A percentile compares a stretch with the other conserved stretches of the same genome.
These are phyloP conservation scores for Enteromius mattozi DNA, from an alignment of 2,797 vertebrate genomes.

Conservation along the genomic window DNA sequence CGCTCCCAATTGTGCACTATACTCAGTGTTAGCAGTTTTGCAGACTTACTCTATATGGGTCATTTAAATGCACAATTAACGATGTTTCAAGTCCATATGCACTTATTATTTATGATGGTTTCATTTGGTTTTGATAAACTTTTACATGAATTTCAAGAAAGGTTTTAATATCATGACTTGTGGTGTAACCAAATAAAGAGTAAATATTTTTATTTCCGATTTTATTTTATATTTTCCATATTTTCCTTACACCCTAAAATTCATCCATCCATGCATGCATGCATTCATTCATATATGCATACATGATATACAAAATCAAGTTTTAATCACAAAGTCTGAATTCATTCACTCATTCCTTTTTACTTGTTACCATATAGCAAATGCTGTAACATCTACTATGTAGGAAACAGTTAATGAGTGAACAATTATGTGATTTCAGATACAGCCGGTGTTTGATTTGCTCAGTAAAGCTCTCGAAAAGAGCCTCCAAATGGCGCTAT, in stretches of 20 bases:
- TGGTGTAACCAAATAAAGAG: not conserved
- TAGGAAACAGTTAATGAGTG: not conserved
- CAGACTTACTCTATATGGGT: not conserved
- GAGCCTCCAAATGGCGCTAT: not conserved
- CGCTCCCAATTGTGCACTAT: not conserved
- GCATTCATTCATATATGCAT: not conserved
- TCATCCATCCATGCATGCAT: no score
- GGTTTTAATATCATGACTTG: not conserved
- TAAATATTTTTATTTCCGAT: not conserved
- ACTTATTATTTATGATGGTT: not conserved
- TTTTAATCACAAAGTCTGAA: not conserved
- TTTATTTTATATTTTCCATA: not conserved
- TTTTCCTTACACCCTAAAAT: not conserved
- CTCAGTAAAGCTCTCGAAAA: slow-evolving; percentile 13
- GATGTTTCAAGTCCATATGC: no score
- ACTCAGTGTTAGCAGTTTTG: not conserved
- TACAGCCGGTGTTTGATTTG: not conserved
- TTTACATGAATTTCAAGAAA: not conserved
- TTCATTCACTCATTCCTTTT: not conserved
- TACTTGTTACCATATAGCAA: not conserved
- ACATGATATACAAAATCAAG: not conserved
- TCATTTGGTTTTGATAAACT: not conserved
- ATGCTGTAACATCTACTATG: not conserved
- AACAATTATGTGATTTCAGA: slow-evolving; percentile 50
- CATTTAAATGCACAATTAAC: not conserved